Base-by-base conservation (phyloP, 2,113 vertebrate genomes). In the Balaeniceps rex region DNA sequence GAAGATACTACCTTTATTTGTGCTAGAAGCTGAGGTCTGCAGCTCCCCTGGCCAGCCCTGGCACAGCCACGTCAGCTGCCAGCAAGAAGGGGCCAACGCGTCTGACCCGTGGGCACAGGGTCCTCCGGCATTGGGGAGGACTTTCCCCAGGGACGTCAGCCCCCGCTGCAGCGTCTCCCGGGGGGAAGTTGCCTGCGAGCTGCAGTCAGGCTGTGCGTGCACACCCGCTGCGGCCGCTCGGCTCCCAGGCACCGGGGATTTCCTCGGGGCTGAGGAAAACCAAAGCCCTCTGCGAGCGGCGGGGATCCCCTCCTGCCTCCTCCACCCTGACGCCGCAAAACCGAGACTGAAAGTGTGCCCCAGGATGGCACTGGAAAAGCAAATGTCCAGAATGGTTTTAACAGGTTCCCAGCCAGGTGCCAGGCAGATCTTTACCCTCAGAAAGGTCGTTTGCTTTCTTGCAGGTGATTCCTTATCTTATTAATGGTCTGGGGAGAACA, bases 281-380 rank as follows among this genome's bases (percentile, higher is more conserved):
- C 16, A 47, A 40, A 63, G 28, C 9, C 40, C 19, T 22, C 21
- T 2, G 19, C 1, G 5, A 29, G 34, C 1, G 3, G 28, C 0
- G 1, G 64, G 40, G 47, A 34, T 83, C 40, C 64, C n/a, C 64
- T 40, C 47, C 63, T 46, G 44, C 78, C 66, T 57, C 52, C 28
- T 28, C 66, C 60, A 7, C 33, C 33, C 38, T 21, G 46, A 34
- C 0, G 1, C 61, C 26, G 57, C 63, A 42, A 36, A 51, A 69
- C 17, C 22, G 40, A 51, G 57, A 12, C 24, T 46, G 58, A 63
- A 94, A 15, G 5, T 16, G 25, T 28, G 34, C 71, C 64, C 28
- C 0, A 0, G 34, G 33, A 10, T 31, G 33, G 14, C 16, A 4
- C 23, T 58, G 60, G 38, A 19, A 33, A 65, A 78, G 24, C 22